Conservation (phyloP, 1,140 invertebrate genomes). For the Apis florea region DNA sequence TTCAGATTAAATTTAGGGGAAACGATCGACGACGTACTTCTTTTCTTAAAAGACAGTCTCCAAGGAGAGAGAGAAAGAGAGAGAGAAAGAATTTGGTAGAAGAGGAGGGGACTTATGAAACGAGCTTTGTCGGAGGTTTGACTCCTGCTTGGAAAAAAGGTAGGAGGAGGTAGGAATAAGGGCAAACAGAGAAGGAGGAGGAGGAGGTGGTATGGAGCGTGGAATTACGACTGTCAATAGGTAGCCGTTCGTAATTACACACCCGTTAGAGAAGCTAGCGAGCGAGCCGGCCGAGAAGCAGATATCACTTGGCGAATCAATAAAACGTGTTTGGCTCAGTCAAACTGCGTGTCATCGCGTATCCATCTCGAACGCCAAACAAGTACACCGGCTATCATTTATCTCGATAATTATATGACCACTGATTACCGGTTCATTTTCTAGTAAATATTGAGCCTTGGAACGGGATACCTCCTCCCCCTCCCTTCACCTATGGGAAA, state of each 20-base stretch:
- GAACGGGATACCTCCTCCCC: conserved; percentile 17
- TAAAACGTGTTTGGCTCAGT: conserved; percentile 44
- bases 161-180: neutral
- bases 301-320: conserved; percentile 44
- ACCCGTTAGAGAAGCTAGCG: conserved; percentile 33
- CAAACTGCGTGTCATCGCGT: conserved; percentile 45
- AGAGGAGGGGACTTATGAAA: neutral
- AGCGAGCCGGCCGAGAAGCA: conserved; percentile 32
- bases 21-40: too few relatives aligned
- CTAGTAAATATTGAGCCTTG: conserved; percentile 28
- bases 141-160: neutral
- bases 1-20: too few relatives aligned
- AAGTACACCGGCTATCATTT: conserved; percentile 35
- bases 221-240: conserved; percentile 28
- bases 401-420: conserved; percentile 42
- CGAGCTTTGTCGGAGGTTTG: neutral
- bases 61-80: too few relatives aligned
- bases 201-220: too few relatives aligned
- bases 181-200: neutral
- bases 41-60: too few relatives aligned
- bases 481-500: neutral
- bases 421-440: conserved; percentile 42
- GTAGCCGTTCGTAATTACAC: conserved; percentile 28
- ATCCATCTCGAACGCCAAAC: conserved; percentile 43
- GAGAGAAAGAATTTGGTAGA: too few relatives aligned